A percentile compares a stretch with the other conserved stretches of the same genome.
These are phyloP conservation scores for Poeciliopsis occidentalis DNA, from an alignment of 2,113 vertebrate species.

Conservation along the genomic window DNA sequence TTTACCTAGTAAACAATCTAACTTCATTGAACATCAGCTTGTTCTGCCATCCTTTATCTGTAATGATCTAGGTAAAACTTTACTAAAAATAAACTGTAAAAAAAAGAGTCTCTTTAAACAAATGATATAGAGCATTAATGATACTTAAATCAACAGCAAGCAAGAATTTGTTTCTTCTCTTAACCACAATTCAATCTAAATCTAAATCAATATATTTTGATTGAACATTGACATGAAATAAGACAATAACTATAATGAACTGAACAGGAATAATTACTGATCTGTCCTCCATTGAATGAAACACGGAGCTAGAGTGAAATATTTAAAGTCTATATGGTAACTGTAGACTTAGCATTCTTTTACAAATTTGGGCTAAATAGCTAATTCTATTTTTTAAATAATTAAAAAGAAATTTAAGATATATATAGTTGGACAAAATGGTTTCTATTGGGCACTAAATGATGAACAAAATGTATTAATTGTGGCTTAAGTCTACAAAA, in stretches of 20 bases:
- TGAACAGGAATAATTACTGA: neutral
- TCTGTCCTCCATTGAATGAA: neutral
- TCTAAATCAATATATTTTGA: neutral
- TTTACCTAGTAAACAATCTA: neutral
- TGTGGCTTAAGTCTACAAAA: neutral
- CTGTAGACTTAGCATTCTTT: neutral
- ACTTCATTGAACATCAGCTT: neutral
- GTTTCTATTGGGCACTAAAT: neutral
- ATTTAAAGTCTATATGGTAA: neutral
- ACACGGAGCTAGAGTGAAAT: neutral
- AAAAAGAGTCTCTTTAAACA: too few relatives aligned
- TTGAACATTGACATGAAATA: neutral
- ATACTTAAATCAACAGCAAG: neutral
- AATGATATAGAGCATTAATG: neutral
- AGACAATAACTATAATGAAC: neutral
- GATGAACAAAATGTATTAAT: neutral
- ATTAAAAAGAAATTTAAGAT: neutral
- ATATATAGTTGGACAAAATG: neutral
- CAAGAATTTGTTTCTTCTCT: neutral
- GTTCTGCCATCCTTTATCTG: too few relatives aligned
- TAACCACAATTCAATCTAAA: neutral
- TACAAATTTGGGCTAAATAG: neutral
- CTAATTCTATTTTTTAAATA: neutral
- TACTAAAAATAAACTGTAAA: too few relatives aligned
- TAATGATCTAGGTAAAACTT: too few relatives aligned